Conservation (phyloP, 2,888 invertebrate species). For the Polyploca ridens region DNA sequence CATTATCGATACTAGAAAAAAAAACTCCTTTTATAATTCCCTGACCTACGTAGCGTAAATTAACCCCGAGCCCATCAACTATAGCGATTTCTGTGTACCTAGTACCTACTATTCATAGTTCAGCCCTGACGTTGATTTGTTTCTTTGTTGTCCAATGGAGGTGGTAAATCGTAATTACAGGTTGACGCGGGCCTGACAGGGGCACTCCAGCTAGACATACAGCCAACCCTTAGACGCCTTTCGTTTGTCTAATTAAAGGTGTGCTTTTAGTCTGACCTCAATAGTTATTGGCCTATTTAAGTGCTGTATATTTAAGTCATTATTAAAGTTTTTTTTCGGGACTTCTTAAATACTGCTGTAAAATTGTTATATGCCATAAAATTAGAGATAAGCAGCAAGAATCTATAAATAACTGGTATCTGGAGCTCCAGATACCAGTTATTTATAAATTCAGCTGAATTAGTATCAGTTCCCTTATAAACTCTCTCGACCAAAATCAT, state of each 20-base stretch:
- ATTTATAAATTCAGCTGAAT: no score
- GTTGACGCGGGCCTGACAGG: constrained; percentile 59
- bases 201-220: constrained; percentile 11
- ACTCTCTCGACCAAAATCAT: no score
- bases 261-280: constrained; percentile 21
- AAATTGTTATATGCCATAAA: not conserved
- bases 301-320: no score
- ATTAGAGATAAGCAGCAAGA: not conserved
- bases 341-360: not conserved
- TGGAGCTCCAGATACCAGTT: no score
- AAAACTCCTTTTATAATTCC: constrained; percentile 24
- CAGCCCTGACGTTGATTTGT: constrained; percentile 55
- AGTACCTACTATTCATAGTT: constrained; percentile 13
- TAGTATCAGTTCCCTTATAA: no score
- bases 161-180: constrained; percentile 64
- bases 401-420: no score
- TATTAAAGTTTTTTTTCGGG: not conserved
- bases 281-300: constrained; percentile 17
- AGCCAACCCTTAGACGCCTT: constrained; percentile 21
- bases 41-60: constrained; percentile 21
- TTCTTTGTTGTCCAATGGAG: constrained; percentile 53
- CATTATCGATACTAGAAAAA: constrained; percentile 15
- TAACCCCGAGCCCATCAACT: constrained; percentile 30
- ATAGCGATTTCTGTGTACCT: constrained; percentile 24
- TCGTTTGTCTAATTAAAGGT: constrained; percentile 41